Evolutionary conservation across 37 sponge, comb jelly and placozoan genomes (phyloP).

Genomic region (Mnemiopsis leidyi): DNA sequence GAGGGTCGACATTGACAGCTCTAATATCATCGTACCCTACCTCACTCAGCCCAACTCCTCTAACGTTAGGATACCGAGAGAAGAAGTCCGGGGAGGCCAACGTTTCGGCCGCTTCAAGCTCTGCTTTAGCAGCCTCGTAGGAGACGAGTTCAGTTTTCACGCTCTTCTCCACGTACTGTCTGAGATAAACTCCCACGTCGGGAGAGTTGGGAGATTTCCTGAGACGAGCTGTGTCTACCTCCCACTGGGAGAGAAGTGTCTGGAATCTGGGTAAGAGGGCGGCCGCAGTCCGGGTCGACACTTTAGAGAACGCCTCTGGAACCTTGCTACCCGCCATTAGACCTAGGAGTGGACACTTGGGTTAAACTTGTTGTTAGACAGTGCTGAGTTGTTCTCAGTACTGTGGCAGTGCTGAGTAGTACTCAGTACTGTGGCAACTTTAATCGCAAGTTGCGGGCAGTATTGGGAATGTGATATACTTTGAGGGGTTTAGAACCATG

Average conservation of each 20-base stretch:
- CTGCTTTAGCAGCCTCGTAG: conserved; percentile 56
- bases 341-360: no score
- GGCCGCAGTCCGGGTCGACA: background rate
- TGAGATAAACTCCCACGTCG: conserved; percentile 40
- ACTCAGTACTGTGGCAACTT: no score
- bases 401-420: no score
- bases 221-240: conserved; percentile 16
- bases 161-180: conserved; percentile 22
- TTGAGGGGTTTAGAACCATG: no score
- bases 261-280: conserved; percentile 18
- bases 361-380: no score
- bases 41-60: background rate
- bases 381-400: no score
- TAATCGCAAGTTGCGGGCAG: no score
- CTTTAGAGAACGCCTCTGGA: background rate
- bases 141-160: background rate
- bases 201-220: background rate
- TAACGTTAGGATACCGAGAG: background rate
- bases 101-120: conserved; percentile 27
- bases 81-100: conserved; percentile 27
- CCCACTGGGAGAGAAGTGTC: background rate
- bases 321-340: background rate
- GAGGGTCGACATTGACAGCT: background rate
- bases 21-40: background rate
- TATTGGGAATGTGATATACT: no score